Percentiles rank a stretch among this genome's conserved stretches.
Evolutionary conservation across 2,113 vertebrate genomes (phyloP).

Genomic region (Leiothrix lutea): DNA sequence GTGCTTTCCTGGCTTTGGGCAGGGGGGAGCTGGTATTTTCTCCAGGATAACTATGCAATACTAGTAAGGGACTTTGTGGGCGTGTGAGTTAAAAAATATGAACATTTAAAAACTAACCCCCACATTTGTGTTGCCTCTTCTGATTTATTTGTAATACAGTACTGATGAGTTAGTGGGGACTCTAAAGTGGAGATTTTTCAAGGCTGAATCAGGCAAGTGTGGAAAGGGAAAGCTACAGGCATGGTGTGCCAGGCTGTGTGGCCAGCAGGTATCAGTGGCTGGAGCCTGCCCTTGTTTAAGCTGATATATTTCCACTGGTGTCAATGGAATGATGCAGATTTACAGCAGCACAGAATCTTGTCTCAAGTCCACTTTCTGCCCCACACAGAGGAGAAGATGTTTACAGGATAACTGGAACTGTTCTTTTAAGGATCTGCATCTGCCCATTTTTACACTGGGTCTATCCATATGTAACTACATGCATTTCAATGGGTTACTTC

Average conservation of each 20-base stretch:
- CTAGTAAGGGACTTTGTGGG: background rate
- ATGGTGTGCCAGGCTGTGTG: accelerated
- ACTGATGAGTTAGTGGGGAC: background rate
- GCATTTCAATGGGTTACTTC: conserved; percentile 24
- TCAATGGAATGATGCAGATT: background rate
- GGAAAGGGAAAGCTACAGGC: background rate
- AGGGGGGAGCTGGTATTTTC: background rate
- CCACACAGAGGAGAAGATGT: background rate
- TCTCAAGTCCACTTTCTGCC: background rate
- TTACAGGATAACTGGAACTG: background rate
- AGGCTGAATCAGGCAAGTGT: background rate
- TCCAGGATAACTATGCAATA: background rate
- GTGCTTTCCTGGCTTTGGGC: background rate
- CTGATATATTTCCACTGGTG: background rate
- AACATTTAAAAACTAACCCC: background rate
- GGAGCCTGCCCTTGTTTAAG: background rate
- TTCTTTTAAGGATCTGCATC: background rate
- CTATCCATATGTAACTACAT: conserved; percentile 18
- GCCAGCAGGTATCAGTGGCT: background rate
- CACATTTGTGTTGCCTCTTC: background rate
- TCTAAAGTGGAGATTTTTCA: background rate
- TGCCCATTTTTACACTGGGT: background rate
- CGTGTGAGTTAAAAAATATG: background rate
- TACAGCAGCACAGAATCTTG: background rate
- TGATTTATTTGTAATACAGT: background rate